phyloP scores from a whole-genome alignment of 2,113 vertebrate genomes.

The Hyla sarda region DNA sequence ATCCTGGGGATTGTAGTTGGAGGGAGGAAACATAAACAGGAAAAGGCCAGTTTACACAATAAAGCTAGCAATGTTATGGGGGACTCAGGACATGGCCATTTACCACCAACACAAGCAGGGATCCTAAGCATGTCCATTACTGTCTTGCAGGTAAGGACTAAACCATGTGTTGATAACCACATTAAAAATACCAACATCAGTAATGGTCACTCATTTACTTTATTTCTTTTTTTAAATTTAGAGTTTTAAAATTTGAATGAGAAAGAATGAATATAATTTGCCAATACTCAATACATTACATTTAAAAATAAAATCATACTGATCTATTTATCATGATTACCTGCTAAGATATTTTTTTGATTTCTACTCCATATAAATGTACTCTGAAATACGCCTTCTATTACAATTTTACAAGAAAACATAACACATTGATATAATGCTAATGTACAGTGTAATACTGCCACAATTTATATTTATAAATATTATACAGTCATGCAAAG shows the following conservation, averaged over 20 bases:
- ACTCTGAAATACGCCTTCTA: neutral
- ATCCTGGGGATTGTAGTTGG: too few relatives aligned
- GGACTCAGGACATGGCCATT: too few relatives aligned
- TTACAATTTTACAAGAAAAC: neutral
- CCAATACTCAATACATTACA: neutral
- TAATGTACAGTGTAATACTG: constrained; percentile 30
- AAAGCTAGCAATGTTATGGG: too few relatives aligned
- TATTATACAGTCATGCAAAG: neutral
- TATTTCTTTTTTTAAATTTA: constrained; percentile 4
- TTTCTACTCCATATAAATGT: neutral
- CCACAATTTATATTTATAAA: neutral
- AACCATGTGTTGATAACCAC: neutral
- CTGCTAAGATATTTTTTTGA: neutral
- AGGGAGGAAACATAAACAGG: too few relatives aligned
- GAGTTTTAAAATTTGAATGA: neutral
- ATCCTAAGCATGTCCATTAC: too few relatives aligned
- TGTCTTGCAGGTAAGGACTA: too few relatives aligned
- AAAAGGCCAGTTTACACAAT: too few relatives aligned
- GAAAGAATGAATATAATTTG: neutral
- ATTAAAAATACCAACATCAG: neutral
- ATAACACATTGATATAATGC: neutral
- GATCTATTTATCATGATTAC: neutral
- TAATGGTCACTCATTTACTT: neutral
- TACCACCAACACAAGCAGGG: too few relatives aligned
- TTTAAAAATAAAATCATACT: neutral